Percentiles rank a stretch among this genome's conserved stretches.
Conservation (phyloP, 2,888 invertebrate genomes). For the Drosophila nigricruria region DNA sequence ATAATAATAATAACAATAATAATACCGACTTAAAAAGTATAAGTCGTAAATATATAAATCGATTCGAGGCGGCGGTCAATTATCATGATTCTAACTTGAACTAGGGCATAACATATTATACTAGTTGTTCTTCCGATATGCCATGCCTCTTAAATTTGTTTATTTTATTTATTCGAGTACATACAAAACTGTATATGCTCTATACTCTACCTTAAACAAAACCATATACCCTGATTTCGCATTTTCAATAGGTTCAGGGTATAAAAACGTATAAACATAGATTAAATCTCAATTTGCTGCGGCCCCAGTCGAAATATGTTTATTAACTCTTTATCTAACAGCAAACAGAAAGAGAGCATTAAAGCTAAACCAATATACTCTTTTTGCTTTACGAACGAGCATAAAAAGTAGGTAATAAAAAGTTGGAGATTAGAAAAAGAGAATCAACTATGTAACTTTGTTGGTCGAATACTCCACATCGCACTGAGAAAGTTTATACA, state of each 20-base stretch:
- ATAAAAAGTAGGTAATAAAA: neutral
- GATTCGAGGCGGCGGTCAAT: neutral
- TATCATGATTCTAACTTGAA: neutral
- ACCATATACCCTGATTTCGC: no score
- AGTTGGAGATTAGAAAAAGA: neutral
- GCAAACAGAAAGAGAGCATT: no score
- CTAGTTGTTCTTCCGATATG: neutral
- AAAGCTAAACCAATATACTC: neutral
- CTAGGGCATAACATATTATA: neutral
- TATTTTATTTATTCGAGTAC: no score
- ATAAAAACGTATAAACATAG: no score
- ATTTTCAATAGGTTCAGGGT: no score
- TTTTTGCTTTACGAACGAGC: neutral
- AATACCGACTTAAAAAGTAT: neutral
- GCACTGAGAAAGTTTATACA: neutral
- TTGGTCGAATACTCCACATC: neutral
- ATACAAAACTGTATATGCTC: no score
- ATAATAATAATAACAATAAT: neutral
- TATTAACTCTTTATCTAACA: no score
- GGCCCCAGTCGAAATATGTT: neutral
- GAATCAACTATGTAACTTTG: neutral
- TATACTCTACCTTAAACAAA: no score
- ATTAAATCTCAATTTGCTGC: neutral
- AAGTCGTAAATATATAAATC: neutral
- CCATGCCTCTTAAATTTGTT: neutral